Evolutionary conservation across 2,888 invertebrate species (phyloP).

Genomic region (Acleris holmiana): DNA sequence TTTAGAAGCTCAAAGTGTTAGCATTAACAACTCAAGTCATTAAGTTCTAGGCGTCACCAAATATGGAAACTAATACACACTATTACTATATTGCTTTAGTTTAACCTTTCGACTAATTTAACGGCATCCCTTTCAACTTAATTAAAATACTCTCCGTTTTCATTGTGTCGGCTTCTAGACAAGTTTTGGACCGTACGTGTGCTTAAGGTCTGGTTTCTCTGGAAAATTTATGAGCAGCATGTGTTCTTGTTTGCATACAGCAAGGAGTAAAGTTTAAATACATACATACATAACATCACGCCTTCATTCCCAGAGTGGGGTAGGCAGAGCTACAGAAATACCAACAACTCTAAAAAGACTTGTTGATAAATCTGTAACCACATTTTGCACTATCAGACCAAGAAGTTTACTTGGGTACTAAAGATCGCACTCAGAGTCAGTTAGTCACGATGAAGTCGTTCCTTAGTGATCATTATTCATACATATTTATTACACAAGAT

Average conservation of each 20-base stretch:
- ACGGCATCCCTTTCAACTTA: conserved; percentile 30
- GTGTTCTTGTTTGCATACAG: background rate
- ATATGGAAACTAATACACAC: conserved; percentile 4
- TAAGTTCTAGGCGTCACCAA: conserved; percentile 6
- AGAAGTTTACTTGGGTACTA: too few relatives aligned
- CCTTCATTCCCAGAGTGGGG: too few relatives aligned
- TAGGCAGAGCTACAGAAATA: too few relatives aligned
- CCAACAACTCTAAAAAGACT: too few relatives aligned
- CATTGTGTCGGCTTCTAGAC: conserved; percentile 21
- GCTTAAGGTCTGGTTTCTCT: conserved; percentile 5
- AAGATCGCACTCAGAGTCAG: too few relatives aligned
- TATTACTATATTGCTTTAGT: conserved; percentile 19
- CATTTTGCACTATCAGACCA: too few relatives aligned
- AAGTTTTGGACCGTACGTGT: conserved; percentile 20
- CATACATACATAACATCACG: too few relatives aligned
- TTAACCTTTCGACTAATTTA: conserved; percentile 27
- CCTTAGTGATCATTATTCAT: too few relatives aligned
- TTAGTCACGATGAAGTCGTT: too few relatives aligned
- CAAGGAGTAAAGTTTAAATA: too few relatives aligned
- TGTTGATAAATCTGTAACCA: too few relatives aligned
- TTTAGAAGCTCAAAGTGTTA: background rate
- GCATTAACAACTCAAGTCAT: conserved; percentile 1
- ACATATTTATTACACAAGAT: too few relatives aligned
- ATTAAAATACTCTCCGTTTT: conserved; percentile 35
- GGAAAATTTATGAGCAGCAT: conserved; percentile 22